Base-by-base conservation (phyloP, 2,888 invertebrate species). In the Agonopterix arenella region DNA sequence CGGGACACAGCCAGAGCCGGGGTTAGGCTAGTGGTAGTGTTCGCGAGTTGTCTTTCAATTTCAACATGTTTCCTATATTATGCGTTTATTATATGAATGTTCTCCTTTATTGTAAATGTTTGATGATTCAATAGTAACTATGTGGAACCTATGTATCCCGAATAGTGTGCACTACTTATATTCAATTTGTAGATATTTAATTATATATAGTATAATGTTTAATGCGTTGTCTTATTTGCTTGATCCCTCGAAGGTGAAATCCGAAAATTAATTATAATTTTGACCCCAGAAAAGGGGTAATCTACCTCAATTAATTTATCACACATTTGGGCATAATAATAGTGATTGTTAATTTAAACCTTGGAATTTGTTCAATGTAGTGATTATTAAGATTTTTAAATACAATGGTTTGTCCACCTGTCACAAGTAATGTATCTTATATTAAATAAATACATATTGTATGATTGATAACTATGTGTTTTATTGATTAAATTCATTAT, bases 271-370 rank as follows among this genome's bases (percentile, higher is more conserved):
- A 76, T 79, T 79, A 83, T 80, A 84, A 80, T 79, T 84, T 84
- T 81, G 76, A 77, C 76, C 86, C 84, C 71, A 73, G 70, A 56
- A 70, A 68, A 64, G 83, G 83, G 86, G 82, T 74, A 74, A 89
- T 86, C 90, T 90, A 90, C 90, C 90, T 90, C 90, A 90, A 80
- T 86, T 89, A 77, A 83, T 89, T 89, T 89, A 88, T 84, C 85
- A 85, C 84, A 83, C 79, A 73, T 89, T 88, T 80, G 86, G 85
- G 85, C 88, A 85, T 86, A 82, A 84, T 85, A 80, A 79, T 82
- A 80, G 76, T 73, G 68, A 43, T 43, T 43, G 74, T 83, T 81
- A 76, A 73, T 79, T 84, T 83, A 71, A 80, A 76, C 67, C 73
- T 73, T 76, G 67, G 68, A 82, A 76, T 80, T 83, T 81, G 81